phyloP scores from a whole-genome alignment of 2,888 invertebrate species.

The Epistrophe grossulariae region DNA sequence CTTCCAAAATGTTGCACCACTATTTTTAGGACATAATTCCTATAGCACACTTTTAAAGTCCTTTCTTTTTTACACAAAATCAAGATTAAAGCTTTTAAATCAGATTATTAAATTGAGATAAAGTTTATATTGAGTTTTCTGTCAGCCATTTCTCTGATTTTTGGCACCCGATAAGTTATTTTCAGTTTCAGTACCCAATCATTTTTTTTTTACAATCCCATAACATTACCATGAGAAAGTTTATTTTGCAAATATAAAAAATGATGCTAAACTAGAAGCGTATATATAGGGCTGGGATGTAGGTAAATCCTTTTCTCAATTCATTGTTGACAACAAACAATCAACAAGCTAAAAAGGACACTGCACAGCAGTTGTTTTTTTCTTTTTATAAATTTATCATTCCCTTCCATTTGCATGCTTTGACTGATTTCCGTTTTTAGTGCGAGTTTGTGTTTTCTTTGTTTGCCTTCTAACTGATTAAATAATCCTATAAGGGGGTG shows the following conservation, averaged over 20 bases:
- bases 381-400: not conserved
- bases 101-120: too few species aligned
- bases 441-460: slow-evolving; percentile 54
- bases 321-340: slow-evolving; percentile 59
- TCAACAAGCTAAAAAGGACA: slow-evolving; percentile 49
- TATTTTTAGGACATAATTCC: too few species aligned
- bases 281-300: not conserved
- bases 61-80: too few species aligned
- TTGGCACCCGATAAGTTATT: not conserved
- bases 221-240: not conserved
- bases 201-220: slow-evolving; percentile 2
- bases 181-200: not conserved
- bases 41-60: too few species aligned
- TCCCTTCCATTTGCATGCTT: slow-evolving; percentile 57
- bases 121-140: too few species aligned
- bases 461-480: slow-evolving; percentile 71
- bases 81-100: too few species aligned
- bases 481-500: slow-evolving; percentile 57
- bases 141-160: not conserved
- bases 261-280: slow-evolving; percentile 27
- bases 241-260: not conserved
- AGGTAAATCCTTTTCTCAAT: slow-evolving; percentile 48
- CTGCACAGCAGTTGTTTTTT: slow-evolving; percentile 13
- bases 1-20: too few species aligned
- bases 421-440: slow-evolving; percentile 60